A percentile compares a stretch with the other conserved stretches of the same genome.
Conservation (phyloP, 2,113 vertebrate species). For the Microcebus ravelobensis region DNA sequence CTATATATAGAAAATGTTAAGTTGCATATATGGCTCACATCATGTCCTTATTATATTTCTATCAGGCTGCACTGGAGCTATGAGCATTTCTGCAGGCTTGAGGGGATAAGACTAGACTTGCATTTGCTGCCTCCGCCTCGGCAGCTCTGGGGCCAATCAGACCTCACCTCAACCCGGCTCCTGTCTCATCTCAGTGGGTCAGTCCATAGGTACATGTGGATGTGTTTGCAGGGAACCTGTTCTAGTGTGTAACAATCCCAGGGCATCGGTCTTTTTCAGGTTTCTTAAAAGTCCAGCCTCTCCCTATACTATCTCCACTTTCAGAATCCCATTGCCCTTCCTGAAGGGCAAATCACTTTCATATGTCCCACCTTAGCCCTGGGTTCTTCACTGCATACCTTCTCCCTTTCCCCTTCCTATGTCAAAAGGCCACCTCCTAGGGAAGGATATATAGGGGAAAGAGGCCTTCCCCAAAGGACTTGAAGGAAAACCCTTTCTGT, state of each 20-base stretch:
- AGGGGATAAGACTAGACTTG: neutral
- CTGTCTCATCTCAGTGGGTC: neutral
- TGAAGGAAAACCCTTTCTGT: neutral
- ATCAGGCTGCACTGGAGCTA: neutral
- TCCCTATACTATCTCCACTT: neutral
- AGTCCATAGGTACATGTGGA: neutral
- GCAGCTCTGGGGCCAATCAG: neutral
- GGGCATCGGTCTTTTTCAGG: neutral
- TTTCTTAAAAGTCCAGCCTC: neutral
- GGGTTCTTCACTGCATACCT: neutral
- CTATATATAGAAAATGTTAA: neutral
- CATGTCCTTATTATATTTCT: neutral
- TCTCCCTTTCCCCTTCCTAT: neutral
- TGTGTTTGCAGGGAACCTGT: neutral
- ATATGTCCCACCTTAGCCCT: neutral
- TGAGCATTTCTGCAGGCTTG: neutral
- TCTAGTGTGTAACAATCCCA: neutral
- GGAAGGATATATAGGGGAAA: neutral
- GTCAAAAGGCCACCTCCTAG: neutral
- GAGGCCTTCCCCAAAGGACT: neutral
- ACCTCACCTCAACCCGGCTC: neutral
- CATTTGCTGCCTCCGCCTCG: neutral
- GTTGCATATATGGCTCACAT: neutral
- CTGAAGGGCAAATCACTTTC: neutral
- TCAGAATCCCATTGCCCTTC: neutral